These are phyloP conservation scores for Meda fulgida DNA, from an alignment of 2,797 vertebrate species.

Conservation along the genomic window DNA sequence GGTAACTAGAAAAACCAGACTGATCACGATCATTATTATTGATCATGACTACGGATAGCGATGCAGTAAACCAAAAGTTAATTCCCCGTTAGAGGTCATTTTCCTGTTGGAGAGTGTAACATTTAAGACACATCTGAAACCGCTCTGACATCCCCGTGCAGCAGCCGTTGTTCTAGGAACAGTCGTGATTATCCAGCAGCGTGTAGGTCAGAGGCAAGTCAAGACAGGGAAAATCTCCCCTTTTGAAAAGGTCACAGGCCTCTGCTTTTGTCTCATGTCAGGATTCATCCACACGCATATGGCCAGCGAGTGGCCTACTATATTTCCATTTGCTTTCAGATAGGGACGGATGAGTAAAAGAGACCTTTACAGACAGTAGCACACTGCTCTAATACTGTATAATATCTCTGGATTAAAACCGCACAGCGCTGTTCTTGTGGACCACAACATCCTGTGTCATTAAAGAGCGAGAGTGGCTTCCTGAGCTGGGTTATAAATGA, in stretches of 20 bases:
- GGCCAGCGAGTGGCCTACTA: not conserved
- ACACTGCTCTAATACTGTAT: slow-evolving; percentile 48
- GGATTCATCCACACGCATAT: slow-evolving; percentile 36
- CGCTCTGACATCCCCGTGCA: slow-evolving; percentile 1
- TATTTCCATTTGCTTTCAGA: slow-evolving; percentile 68
- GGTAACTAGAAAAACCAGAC: not conserved
- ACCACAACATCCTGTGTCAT: slow-evolving; percentile 33
- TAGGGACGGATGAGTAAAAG: slow-evolving; percentile 62
- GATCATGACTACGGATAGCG: not conserved
- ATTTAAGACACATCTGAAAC: slow-evolving; percentile 8
- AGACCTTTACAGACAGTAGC: slow-evolving; percentile 40
- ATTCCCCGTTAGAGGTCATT: not conserved
- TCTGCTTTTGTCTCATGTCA: slow-evolving; percentile 51
- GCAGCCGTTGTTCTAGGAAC: slow-evolving; percentile 4
- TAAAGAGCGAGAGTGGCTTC: slow-evolving; percentile 37
- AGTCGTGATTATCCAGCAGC: slow-evolving; percentile 31
- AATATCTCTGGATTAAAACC: slow-evolving; percentile 38
- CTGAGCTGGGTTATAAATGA: slow-evolving; percentile 67
- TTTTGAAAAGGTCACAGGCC: slow-evolving; percentile 52
- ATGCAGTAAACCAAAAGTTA: slow-evolving; percentile 3
- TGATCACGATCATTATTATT: not conserved
- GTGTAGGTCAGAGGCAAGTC: slow-evolving; percentile 21
- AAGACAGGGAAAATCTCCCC: slow-evolving; percentile 31
- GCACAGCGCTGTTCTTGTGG: not conserved
- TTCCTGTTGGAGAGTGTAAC: slow-evolving; percentile 21